These are phyloP conservation scores for Camponotus fellah DNA, from an alignment of 2,888 invertebrate species.

Conservation along the genomic window DNA sequence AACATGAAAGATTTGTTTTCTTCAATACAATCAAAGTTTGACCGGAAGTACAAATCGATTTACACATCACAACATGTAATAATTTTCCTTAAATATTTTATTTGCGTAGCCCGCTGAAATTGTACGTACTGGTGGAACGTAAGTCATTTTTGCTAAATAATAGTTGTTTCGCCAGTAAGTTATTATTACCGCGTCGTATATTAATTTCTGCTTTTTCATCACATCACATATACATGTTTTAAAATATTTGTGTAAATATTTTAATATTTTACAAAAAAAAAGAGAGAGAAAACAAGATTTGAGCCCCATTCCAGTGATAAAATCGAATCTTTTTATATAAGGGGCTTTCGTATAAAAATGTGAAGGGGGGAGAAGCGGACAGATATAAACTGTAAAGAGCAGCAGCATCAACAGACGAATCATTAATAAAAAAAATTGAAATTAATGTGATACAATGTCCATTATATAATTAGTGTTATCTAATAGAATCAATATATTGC, in stretches of 20 bases:
- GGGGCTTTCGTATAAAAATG: not conserved
- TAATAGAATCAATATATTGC: constrained; percentile 57
- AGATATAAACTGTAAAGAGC: constrained; percentile 54
- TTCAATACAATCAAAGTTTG: constrained; percentile 61
- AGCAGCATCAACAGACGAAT: constrained; percentile 38
- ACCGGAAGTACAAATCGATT: constrained; percentile 69
- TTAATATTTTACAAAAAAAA: constrained; percentile 55
- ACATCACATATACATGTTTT: constrained; percentile 21
- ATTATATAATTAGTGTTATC: constrained; percentile 74
- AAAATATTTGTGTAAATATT: constrained; percentile 28
- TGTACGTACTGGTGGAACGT: constrained; percentile 31
- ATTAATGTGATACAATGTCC: constrained; percentile 82
- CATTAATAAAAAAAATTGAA: constrained; percentile 77
- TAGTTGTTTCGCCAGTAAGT: constrained; percentile 38
- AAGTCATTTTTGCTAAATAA: not conserved
- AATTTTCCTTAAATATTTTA: constrained; percentile 39
- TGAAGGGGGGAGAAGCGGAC: constrained; percentile 47
- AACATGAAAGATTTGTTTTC: constrained; percentile 39
- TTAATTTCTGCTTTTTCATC: constrained; percentile 54
- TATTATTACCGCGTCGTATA: constrained; percentile 52
- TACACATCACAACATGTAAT: constrained; percentile 52
- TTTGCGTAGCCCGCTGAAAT: constrained; percentile 39
- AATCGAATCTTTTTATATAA: constrained; percentile 41
- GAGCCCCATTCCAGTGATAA: constrained; percentile 30
- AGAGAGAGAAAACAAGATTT: constrained; percentile 49